These are phyloP conservation scores for Mobula birostris DNA, from an alignment of 2,113 vertebrate species.

Conservation along the genomic window DNA sequence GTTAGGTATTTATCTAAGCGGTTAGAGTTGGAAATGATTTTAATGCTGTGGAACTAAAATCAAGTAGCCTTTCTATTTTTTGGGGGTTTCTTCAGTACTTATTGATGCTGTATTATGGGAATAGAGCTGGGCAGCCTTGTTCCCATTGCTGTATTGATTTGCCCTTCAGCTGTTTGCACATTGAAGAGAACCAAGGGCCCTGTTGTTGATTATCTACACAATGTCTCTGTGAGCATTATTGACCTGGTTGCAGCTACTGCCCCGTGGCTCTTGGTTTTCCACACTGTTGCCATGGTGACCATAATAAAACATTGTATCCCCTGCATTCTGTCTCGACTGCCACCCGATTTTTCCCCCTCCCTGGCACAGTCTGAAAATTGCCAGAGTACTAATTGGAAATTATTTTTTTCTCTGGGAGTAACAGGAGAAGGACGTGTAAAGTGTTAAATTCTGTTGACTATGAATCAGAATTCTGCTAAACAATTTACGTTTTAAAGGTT, in stretches of 20 bases:
- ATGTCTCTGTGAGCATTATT: slow-evolving; percentile 65
- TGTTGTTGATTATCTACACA: slow-evolving; percentile 63
- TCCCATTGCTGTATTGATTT: slow-evolving; percentile 61
- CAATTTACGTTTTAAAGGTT: background rate
- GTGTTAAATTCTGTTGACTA: background rate
- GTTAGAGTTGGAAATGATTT: background rate
- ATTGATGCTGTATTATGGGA: slow-evolving; percentile 51
- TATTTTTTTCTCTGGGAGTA: slow-evolving; percentile 20
- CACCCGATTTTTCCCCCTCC: slow-evolving; percentile 41
- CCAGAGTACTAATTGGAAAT: slow-evolving; percentile 39
- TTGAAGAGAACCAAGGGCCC: slow-evolving; percentile 55
- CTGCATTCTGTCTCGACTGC: slow-evolving; percentile 46
- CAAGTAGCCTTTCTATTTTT: slow-evolving; percentile 39
- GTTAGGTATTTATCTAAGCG: background rate
- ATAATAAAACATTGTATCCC: slow-evolving; percentile 58
- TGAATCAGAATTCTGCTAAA: background rate
- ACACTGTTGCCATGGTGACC: slow-evolving; percentile 65
- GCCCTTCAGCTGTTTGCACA: slow-evolving; percentile 63
- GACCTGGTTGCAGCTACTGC: slow-evolving; percentile 62
- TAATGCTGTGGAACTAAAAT: background rate
- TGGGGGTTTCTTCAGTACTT: slow-evolving; percentile 44
- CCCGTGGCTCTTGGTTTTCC: slow-evolving; percentile 60
- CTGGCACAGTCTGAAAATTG: slow-evolving; percentile 42
- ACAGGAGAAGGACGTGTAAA: background rate
- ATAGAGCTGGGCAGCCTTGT: slow-evolving; percentile 56